Base-by-base conservation (phyloP, 1,140 invertebrate species). In the Lepidurus arcticus region DNA sequence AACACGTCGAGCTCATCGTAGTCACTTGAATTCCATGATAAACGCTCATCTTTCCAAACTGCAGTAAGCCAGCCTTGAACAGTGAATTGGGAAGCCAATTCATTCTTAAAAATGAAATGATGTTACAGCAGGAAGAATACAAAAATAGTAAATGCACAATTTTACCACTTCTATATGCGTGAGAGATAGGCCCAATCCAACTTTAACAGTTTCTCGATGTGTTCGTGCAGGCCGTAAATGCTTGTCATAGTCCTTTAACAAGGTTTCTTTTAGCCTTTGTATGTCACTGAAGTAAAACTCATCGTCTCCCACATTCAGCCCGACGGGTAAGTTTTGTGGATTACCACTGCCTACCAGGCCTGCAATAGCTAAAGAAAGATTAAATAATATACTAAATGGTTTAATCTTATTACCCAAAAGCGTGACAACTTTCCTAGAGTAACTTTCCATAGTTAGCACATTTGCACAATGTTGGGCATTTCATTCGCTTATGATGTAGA, bases 41-140 rank as follows among this genome's bases (percentile, higher is more conserved):
- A 84, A 79, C 89, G 89, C 75, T 90, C 88, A 82, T 91, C 91
- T 42, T 82, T 86, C 90, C 91, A 91, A n/a, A 7, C 21, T 7
- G n/a, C 16, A 65, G 53, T n/a, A 65, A 65, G 7, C 53, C 53
- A 65, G 53, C 53, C 53, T 13, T 65, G 53, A 16, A 65, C 53
- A 65, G 21, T 65, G 13, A 65, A 65, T 8, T 65, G 53, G 9
- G 53, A 9, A 65, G 53, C 21, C 53, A 65, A 65, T 65, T 65
- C 53, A 16, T 65, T 21, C 53, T 65, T 21, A 65, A 65, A 11
- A 47, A 47, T 47, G 4, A 47, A 16, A 34, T 3, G 34, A 34
- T 34, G 34, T 34, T 34, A 34, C 34, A 34, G 3, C 34, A 34
- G 34, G 2, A 34, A 34, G 34, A 4, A 34, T 34, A 34, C 3